Evolutionary conservation across 2,113 vertebrate species (phyloP), one percentile per base, ranked within the genome.

Genomic region (Nycticorax nycticorax): DNA sequence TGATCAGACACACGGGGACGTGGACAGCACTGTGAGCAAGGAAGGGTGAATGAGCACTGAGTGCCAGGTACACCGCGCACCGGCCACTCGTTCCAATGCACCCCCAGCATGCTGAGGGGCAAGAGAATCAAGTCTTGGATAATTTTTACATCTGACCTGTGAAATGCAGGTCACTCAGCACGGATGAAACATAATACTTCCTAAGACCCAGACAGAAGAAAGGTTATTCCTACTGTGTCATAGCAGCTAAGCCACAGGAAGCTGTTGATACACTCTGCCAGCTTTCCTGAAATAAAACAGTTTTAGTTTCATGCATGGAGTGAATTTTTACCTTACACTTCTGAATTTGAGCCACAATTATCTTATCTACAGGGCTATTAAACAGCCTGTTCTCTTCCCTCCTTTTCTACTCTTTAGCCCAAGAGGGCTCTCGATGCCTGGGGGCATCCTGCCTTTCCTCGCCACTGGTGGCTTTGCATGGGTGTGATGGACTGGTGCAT

Each of bases 141-240:
- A 89, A 92, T 88, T 95, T 96, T 91, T 94, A 81, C 84, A 94
- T 92, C 91, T 93, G 96, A 84, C 72, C 80, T 94, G 75, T 88
- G 90, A 93, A 92, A 95, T 32, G 17, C 90, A 97, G 93, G 92
- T 92, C 94, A 80, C 14, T 96, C 48, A 78, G 78, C 78, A 88
- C 88, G 81, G 69, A 81, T 96, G 97, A 96, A 97, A 97, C 37
- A 45, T 76, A 95, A 97, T 94, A 95, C 92, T 96, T 95, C 93
- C 96, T 94, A 85, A 93, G 78, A 86, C 57, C 56, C 86, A 94
- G 93, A 92, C 66, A 91, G 93, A 96, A 96, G 92, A 95, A 92
- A 95, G 88, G 86, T 94, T 96, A 92, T 93, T 96, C 85, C 92
- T 95, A 90, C 84, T 90, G 84, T 97, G 93, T 96, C 93, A 93